Base-by-base conservation (phyloP, 2,113 vertebrate genomes). In the Choloepus hoffmanni region DNA sequence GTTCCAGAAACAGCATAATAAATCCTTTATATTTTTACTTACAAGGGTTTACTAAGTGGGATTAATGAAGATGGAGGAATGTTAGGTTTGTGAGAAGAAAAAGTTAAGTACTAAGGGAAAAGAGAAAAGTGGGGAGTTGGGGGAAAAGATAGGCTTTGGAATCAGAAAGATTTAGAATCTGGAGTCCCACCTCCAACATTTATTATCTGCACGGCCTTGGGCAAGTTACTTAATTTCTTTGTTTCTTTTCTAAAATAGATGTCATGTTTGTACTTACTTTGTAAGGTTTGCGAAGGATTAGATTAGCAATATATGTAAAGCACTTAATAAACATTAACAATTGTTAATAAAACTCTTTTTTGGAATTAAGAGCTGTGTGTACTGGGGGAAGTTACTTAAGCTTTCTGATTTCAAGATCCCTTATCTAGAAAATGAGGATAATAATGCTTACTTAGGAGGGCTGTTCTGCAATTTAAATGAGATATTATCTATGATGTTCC, bases 1-100 rank as follows among this genome's bases (percentile, higher is more conserved):
- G 30, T 92, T 94, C 68, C 85, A 74, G 48, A 72, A 53, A 90
- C 68, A 92, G 60, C 55, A 58, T 58, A 92, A 78, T 33, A 50
- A 88, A 82, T 76, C 45, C 63, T 90, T 73, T 70, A 45, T 55
- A n/a, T 53, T 79, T 90, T 70, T 45, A 83, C 81, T 62, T 53
- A 60, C 5, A 79, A 70, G 58, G 30, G 24, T 40, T 93, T 62
- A 90, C 74, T 70, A 87, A 85, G 36, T 65, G 79, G 90, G 67
- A 36, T 68, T 62, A 78, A 65, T 50, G 70, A 95, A 78, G 85
- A 72, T 0, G 40, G 7, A 53, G 12, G 60, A 68, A 0, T 21
- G 8, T 53, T 45, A 50, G 50, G 13, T 89, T 62, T 90, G 43
- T 81, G 33, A 82, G 65, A 84, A 68, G 48, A 40, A 12, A 24